These are phyloP conservation scores for Mycetomoellerius zeteki DNA, from an alignment of 1,140 invertebrate genomes.

Conservation along the genomic window DNA sequence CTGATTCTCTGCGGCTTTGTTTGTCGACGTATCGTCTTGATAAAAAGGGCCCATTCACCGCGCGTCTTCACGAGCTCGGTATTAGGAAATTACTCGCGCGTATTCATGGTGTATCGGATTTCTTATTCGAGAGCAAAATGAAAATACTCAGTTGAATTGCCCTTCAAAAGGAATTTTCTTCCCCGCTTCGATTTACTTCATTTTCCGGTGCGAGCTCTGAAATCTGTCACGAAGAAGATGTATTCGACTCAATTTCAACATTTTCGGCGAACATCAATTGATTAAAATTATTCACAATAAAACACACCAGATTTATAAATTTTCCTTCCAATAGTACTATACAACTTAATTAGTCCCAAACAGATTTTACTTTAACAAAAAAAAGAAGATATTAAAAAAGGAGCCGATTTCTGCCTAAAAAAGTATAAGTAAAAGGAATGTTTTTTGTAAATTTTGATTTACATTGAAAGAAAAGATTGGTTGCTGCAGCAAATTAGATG, in stretches of 20 bases:
- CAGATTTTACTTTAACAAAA: neutral
- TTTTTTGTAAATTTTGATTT: no score
- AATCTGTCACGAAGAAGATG: neutral
- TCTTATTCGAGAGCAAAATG: conserved; percentile 28
- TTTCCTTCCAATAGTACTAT: neutral
- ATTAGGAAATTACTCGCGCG: conserved; percentile 44
- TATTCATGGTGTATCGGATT: conserved; percentile 14
- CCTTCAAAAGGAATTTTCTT: neutral
- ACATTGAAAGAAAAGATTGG: no score
- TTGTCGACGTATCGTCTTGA: conserved; percentile 35
- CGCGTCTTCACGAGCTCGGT: neutral
- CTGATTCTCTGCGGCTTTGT: conserved; percentile 44
- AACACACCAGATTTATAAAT: neutral
- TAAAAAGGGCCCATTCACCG: conserved; percentile 36
- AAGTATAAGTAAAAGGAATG: no score
- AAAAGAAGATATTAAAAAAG: neutral
- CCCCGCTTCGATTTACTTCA: conserved; percentile 21
- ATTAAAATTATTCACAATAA: neutral
- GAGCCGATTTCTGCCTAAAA: no score
- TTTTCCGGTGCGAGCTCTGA: conserved; percentile 1
- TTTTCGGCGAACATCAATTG: neutral
- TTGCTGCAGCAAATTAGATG: no score
- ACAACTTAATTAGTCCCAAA: neutral
- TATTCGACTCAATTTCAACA: neutral
- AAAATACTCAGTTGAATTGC: conserved; percentile 9